phyloP scores from a whole-genome alignment of 1,140 invertebrate genomes.

The Drosophila cardini region DNA sequence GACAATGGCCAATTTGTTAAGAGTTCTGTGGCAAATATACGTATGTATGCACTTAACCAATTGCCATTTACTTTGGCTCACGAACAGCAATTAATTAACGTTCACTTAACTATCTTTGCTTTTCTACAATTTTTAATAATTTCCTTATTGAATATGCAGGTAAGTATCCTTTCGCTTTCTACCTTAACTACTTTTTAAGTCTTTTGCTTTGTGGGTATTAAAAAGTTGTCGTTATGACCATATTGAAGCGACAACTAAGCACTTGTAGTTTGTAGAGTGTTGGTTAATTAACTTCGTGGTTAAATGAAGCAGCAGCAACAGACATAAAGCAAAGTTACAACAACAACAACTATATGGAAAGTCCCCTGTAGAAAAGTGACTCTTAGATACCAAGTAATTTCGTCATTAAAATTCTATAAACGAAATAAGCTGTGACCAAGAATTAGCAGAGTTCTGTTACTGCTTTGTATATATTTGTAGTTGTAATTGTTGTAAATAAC shows the following conservation, averaged over 20 bases:
- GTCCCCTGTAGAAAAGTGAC: too few relatives aligned
- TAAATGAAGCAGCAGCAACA: background rate
- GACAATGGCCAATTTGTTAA: constrained; percentile 46
- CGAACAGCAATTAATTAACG: constrained; percentile 34
- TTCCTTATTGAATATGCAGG: constrained; percentile 7
- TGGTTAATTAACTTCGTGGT: constrained; percentile 18
- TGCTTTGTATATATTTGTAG: too few relatives aligned
- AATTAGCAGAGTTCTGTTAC: too few relatives aligned
- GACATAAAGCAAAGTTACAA: background rate
- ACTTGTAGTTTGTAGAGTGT: constrained; percentile 15
- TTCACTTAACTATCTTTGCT: constrained; percentile 1
- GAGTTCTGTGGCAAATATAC: constrained; percentile 11
- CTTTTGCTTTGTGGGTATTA: constrained; percentile 44
- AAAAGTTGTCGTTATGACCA: constrained; percentile 36
- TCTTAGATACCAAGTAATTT: too few relatives aligned
- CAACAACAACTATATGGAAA: too few relatives aligned
- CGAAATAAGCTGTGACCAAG: too few relatives aligned
- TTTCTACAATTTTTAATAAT: constrained; percentile 27
- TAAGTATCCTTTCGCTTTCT: background rate
- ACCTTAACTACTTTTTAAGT: background rate
- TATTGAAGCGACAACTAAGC: constrained; percentile 17
- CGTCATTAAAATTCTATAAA: too few relatives aligned
- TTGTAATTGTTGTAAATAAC: too few relatives aligned
- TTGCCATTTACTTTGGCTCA: constrained; percentile 5
- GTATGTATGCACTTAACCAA: constrained; percentile 26